Conservation (phyloP, 2,113 vertebrate genomes). For the Diphyllodes magnificus region DNA sequence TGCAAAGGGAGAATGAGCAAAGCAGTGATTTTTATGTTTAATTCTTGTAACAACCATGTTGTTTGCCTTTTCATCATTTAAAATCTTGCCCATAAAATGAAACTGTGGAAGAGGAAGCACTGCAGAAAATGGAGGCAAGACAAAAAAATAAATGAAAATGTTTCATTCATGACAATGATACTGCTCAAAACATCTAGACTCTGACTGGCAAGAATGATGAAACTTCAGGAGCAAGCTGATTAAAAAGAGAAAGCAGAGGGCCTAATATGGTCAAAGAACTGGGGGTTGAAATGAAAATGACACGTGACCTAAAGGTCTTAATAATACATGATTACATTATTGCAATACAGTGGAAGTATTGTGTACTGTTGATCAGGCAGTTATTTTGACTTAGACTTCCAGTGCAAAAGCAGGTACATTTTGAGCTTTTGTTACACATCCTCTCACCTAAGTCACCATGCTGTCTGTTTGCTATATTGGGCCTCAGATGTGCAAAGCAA, state of each 20-base stretch:
- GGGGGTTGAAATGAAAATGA: background rate
- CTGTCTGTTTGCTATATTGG: background rate
- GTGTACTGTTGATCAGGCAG: background rate
- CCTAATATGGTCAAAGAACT: background rate
- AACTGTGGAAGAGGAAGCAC: background rate
- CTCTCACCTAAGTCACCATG: background rate
- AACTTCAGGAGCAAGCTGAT: background rate
- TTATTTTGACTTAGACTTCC: background rate
- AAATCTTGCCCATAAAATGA: background rate
- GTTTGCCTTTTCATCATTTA: background rate
- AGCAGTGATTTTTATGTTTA: background rate
- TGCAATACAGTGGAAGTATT: background rate
- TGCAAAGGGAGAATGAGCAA: background rate
- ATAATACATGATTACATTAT: background rate
- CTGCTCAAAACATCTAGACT: background rate
- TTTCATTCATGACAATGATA: background rate
- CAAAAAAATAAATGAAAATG: background rate
- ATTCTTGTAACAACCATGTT: background rate
- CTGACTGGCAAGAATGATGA: background rate
- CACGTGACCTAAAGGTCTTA: background rate
- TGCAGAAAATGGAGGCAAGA: background rate
- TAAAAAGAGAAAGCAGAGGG: background rate
- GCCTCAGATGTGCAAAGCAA: background rate
- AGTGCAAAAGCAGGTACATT: background rate
- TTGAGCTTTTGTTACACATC: background rate